Percentiles rank a stretch among this genome's conserved stretches.
phyloP scores from a whole-genome alignment of 2,113 vertebrate species.

The Odobenus rosmarus region DNA sequence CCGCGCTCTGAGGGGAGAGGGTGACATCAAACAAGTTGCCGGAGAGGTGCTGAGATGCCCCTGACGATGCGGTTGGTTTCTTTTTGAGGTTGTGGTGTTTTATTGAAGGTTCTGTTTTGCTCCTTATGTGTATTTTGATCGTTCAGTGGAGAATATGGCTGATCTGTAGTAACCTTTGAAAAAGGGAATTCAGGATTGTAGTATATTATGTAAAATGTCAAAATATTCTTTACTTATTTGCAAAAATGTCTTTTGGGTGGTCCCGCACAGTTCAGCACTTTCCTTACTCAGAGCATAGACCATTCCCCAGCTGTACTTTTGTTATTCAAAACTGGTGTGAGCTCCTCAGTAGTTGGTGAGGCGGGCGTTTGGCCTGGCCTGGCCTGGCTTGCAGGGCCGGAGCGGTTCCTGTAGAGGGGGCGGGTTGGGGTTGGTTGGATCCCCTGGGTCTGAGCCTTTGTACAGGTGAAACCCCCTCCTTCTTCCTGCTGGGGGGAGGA shows the following conservation, averaged over 20 bases:
- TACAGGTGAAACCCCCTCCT: not conserved
- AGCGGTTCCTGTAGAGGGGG: not conserved
- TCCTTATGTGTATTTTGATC: not conserved
- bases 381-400: too few relatives aligned
- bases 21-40: not conserved
- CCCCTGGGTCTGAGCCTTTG: not conserved
- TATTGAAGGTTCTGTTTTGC: not conserved
- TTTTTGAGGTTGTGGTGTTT: not conserved
- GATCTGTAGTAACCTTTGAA: not conserved
- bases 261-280: too few relatives aligned
- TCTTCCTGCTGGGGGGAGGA: not conserved
- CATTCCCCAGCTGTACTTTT: fast-evolving
- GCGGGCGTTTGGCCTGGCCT: not conserved
- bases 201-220: fast-evolving
- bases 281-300: not conserved
- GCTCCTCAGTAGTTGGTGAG: not conserved
- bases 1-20: not conserved
- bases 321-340: not conserved
- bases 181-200: fast-evolving
- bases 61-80: not conserved
- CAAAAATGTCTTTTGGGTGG: fast-evolving
- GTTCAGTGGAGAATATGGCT: not conserved
- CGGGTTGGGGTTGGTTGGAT: not conserved
- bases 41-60: not conserved
- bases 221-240: fast-evolving